phyloP scores from a whole-genome alignment of 2,888 invertebrate species.

The Blastobasis adustella region DNA sequence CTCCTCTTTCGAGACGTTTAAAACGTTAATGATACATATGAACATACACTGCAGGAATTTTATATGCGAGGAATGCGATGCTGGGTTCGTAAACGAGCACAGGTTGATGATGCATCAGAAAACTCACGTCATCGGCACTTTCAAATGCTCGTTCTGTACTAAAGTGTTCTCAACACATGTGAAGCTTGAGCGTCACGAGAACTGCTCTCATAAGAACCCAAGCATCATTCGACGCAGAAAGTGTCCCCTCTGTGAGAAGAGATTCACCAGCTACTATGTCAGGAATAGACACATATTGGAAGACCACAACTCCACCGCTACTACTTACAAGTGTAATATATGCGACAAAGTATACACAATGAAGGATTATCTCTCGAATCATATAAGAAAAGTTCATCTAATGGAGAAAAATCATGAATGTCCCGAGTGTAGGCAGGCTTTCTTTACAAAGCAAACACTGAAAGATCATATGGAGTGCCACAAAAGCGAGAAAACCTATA shows the following conservation, averaged over 20 bases:
- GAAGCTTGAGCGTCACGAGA: conserved; percentile 39
- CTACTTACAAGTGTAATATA: conserved; percentile 28
- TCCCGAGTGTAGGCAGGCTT: conserved; percentile 45
- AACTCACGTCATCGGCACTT: conserved; percentile 17
- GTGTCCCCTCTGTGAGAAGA: neutral
- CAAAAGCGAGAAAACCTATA: conserved; percentile 35
- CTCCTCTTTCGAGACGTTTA: conserved; percentile 12
- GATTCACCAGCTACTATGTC: neutral
- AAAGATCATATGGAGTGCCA: conserved; percentile 42
- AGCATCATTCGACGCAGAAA: conserved; percentile 15
- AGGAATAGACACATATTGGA: neutral
- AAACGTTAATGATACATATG: conserved; percentile 37
- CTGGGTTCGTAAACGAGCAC: conserved; percentile 29
- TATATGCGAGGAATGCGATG: conserved; percentile 33
- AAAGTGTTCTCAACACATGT: conserved; percentile 37
- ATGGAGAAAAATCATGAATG: conserved; percentile 46
- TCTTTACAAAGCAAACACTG: conserved; percentile 24
- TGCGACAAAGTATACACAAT: conserved; percentile 31
- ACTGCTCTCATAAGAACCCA: conserved; percentile 28
- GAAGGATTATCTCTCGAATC: conserved; percentile 24
- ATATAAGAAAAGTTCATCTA: conserved; percentile 43
- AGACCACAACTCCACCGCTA: conserved; percentile 1
- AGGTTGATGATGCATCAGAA: conserved; percentile 19
- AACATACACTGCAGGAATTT: conserved; percentile 40
- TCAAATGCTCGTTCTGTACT: conserved; percentile 33